phyloP scores from a whole-genome alignment of 2,888 invertebrate species.

The Dascillus cervinus region DNA sequence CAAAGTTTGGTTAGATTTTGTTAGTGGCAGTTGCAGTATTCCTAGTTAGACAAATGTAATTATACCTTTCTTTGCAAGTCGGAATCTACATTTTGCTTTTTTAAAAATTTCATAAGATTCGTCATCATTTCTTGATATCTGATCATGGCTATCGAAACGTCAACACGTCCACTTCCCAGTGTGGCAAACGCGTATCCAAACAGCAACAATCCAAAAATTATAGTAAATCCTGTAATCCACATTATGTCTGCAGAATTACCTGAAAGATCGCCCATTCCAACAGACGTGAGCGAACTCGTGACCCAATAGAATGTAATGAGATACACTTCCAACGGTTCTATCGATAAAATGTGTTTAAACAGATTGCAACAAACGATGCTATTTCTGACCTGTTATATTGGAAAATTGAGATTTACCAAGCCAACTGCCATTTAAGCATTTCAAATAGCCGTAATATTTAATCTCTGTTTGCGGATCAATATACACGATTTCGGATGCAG shows the following conservation, averaged over 20 bases:
- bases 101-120: conserved; percentile 2
- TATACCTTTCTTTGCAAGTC: conserved; percentile 7
- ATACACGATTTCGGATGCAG: background rate
- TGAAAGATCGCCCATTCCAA: conserved; percentile 7
- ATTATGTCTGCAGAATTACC: background rate
- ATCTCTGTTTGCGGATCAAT: background rate
- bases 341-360: background rate
- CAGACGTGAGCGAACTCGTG: conserved; percentile 2
- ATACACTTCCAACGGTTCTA: conserved; percentile 6
- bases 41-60: too few species aligned
- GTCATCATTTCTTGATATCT: conserved; percentile 7
- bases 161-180: conserved; percentile 4
- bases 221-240: conserved; percentile 4
- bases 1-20: too few species aligned
- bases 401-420: conserved; percentile 2
- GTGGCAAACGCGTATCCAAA: conserved; percentile 7
- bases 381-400: background rate
- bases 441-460: conserved; percentile 6
- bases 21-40: too few species aligned
- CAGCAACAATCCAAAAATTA: conserved; percentile 6
- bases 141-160: conserved; percentile 2
- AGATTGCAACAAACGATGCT: background rate
- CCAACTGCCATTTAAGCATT: conserved; percentile 6
- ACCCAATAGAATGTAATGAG: conserved; percentile 8
- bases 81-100: conserved; percentile 3